These are phyloP conservation scores for Campylomormyrus numenius DNA, from an alignment of 2,113 vertebrate genomes.

Conservation along the genomic window DNA sequence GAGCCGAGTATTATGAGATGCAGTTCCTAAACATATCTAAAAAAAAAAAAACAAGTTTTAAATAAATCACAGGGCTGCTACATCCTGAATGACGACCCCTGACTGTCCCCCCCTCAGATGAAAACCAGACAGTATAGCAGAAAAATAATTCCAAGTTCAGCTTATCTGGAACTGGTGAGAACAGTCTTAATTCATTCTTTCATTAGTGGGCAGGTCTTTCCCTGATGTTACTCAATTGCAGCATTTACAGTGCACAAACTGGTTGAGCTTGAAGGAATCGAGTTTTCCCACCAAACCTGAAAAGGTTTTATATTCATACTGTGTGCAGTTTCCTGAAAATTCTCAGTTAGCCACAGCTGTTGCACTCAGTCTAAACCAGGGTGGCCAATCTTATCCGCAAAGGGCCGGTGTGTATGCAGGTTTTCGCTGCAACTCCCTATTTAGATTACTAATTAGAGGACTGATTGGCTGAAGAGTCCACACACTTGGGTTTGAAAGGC, in stretches of 20 bases:
- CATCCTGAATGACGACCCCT: neutral
- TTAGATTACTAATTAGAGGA: too few species aligned
- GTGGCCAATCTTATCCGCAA: too few species aligned
- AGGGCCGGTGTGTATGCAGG: too few species aligned
- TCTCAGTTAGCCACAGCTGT: constrained; percentile 25
- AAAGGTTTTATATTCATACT: constrained; percentile 17
- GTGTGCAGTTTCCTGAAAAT: constrained; percentile 15
- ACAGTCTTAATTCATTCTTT: constrained; percentile 9
- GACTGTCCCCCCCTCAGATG: neutral
- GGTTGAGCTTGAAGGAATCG: constrained; percentile 12
- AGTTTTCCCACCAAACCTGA: constrained; percentile 23
- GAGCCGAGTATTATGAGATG: neutral
- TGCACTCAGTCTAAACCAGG: constrained; percentile 28
- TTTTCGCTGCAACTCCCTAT: too few species aligned
- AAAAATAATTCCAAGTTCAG: neutral
- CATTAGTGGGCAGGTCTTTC: constrained; percentile 24
- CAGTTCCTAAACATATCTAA: neutral
- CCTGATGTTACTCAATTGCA: constrained; percentile 22
- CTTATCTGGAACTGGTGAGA: neutral
- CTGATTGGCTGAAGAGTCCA: too few species aligned
- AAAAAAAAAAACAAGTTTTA: neutral
- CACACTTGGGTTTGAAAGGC: too few species aligned
- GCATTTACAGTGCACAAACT: constrained; percentile 28
- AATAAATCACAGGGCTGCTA: neutral
- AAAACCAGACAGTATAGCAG: neutral